phyloP scores from a whole-genome alignment of 2,797 vertebrate genomes.

The Pseudotriccus pelzelni region DNA sequence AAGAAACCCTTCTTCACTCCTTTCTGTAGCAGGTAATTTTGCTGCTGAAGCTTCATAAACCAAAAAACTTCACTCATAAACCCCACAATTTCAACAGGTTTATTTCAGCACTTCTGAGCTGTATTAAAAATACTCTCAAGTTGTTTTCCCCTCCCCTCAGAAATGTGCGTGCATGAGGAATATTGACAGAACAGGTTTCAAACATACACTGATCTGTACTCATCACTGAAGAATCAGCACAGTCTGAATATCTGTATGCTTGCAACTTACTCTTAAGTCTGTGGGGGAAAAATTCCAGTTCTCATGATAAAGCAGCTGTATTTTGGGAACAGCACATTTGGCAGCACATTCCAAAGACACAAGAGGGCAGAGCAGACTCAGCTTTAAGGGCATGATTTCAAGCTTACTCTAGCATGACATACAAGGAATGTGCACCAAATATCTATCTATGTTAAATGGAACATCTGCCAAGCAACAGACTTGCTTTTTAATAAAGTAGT shows the following conservation, averaged over 20 bases:
- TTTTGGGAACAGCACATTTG: neutral
- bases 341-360: conserved; percentile 23
- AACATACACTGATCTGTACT: neutral
- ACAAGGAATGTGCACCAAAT: neutral
- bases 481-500: neutral
- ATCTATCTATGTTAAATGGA: neutral
- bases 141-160: neutral
- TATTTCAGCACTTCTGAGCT: neutral
- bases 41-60: neutral
- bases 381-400: neutral
- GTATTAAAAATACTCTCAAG: conserved; percentile 6
- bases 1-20: neutral
- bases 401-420: neutral
- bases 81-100: neutral
- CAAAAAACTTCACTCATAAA: neutral
- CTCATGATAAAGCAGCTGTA: neutral
- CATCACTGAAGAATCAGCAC: neutral
- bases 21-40: neutral
- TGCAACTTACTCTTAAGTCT: neutral
- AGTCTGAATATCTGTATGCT: neutral
- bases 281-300: neutral
- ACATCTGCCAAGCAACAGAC: neutral
- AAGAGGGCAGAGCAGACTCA: conserved; percentile 57
- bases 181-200: neutral
- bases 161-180: neutral